Percentiles rank a stretch among this genome's conserved stretches.
Evolutionary conservation across 2,113 vertebrate species (phyloP).

Genomic region (Xyrauchen texanus): DNA sequence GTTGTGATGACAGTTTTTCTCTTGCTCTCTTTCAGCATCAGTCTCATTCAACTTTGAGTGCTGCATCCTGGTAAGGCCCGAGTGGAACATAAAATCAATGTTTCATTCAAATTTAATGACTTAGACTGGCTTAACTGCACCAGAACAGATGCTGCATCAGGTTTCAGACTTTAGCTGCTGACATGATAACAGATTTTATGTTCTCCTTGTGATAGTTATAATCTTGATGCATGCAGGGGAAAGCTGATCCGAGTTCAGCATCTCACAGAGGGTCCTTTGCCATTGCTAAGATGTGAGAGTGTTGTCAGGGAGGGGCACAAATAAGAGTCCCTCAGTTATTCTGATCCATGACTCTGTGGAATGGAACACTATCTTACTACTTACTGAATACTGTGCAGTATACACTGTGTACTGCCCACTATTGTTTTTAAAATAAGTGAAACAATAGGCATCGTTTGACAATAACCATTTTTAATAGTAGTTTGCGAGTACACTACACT

Average conservation of each 20-base stretch:
- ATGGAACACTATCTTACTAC: too few relatives aligned
- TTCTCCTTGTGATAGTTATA: slow-evolving; percentile 24
- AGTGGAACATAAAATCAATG: slow-evolving; percentile 80
- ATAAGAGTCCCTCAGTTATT: too few relatives aligned
- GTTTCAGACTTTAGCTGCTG: slow-evolving; percentile 57
- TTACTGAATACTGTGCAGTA: too few relatives aligned
- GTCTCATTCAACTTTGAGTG: slow-evolving; percentile 71
- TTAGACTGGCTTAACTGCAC: slow-evolving; percentile 76
- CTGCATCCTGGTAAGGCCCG: slow-evolving; percentile 66
- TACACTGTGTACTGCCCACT: too few relatives aligned
- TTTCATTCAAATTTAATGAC: slow-evolving; percentile 81
- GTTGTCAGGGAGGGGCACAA: not conserved
- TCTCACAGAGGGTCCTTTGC: not conserved
- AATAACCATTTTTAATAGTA: too few relatives aligned
- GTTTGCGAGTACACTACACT: too few relatives aligned
- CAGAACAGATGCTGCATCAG: slow-evolving; percentile 73
- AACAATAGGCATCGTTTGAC: too few relatives aligned
- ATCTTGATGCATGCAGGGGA: slow-evolving; percentile 20
- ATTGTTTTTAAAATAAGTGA: too few relatives aligned
- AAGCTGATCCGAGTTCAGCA: slow-evolving; percentile 38
- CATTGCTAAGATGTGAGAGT: not conserved
- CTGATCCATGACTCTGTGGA: too few relatives aligned
- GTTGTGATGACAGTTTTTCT: not conserved
- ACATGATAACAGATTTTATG: slow-evolving; percentile 43
- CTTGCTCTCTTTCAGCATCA: slow-evolving; percentile 33